phyloP scores from a whole-genome alignment of 2,888 invertebrate species.

The Didymodactylos carnosus region DNA sequence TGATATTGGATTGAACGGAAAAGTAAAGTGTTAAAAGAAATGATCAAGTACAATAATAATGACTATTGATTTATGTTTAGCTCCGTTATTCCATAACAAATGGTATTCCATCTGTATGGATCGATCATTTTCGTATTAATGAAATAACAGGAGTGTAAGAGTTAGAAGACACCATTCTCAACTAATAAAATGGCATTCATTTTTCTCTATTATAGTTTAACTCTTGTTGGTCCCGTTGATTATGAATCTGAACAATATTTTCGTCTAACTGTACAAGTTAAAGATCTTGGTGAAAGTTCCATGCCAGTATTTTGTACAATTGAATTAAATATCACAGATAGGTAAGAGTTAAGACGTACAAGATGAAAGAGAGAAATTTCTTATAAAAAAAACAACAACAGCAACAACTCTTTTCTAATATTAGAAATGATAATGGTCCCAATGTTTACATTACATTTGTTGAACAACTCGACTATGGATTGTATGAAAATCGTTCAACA shows the following conservation, averaged over 20 bases:
- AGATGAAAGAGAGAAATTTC: too few relatives aligned
- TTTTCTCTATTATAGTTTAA: neutral
- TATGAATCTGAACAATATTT: conserved; percentile 10
- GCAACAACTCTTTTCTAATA: too few relatives aligned
- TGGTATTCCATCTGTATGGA: neutral
- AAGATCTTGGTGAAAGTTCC: neutral
- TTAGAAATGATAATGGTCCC: conserved; percentile 10
- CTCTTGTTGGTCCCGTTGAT: neutral
- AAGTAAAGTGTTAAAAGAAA: conserved; percentile 43
- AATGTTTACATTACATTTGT: conserved; percentile 8
- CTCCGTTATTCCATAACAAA: neutral
- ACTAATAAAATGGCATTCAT: neutral
- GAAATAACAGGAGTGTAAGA: neutral
- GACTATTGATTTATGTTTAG: neutral
- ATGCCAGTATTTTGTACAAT: neutral
- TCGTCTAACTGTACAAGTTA: conserved; percentile 1
- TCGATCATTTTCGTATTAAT: neutral
- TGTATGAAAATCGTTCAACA: neutral
- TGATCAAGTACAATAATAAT: too few relatives aligned
- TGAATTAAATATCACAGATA: neutral
- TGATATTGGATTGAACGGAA: conserved; percentile 41
- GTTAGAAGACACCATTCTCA: neutral
- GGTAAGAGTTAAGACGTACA: too few relatives aligned
- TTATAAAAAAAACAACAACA: too few relatives aligned
- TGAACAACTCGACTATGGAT: neutral